Evolutionary conservation across 2,113 vertebrate species (phyloP).

Genomic region (Brachyhypopomus gauderio): DNA sequence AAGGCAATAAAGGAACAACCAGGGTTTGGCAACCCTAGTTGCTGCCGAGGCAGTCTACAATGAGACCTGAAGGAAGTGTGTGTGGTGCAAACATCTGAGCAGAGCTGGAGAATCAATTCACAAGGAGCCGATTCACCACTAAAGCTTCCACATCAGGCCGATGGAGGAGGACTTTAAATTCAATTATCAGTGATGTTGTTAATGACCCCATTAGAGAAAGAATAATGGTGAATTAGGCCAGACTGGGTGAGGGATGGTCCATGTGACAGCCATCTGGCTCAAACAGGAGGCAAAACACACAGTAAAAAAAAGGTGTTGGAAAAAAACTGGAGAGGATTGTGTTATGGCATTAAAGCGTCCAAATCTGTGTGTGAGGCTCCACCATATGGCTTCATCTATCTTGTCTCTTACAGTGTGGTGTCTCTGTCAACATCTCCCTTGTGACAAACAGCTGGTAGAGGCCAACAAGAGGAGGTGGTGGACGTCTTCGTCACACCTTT

Average conservation of each 20-base stretch:
- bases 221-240: conserved; percentile 75
- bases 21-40: neutral
- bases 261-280: conserved; percentile 77
- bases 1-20: neutral
- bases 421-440: conserved; percentile 38
- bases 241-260: conserved; percentile 67
- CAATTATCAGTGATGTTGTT: conserved; percentile 74
- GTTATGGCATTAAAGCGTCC: conserved; percentile 42
- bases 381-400: conserved; percentile 52
- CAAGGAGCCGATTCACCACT: conserved; percentile 39
- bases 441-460: conserved; percentile 21
- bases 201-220: conserved; percentile 77
- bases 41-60: neutral
- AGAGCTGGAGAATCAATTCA: conserved; percentile 5
- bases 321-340: conserved; percentile 46
- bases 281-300: conserved; percentile 51
- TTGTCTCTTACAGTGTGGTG: conserved; percentile 37
- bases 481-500: conserved; percentile 16
- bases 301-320: neutral
- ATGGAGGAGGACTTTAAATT: conserved; percentile 66
- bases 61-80: neutral
- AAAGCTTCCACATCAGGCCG: conserved; percentile 60
- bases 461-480: conserved; percentile 1
- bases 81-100: neutral
- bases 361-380: conserved; percentile 34